These are phyloP conservation scores for Steatornis caripensis DNA, from an alignment of 2,113 vertebrate species.

Conservation along the genomic window DNA sequence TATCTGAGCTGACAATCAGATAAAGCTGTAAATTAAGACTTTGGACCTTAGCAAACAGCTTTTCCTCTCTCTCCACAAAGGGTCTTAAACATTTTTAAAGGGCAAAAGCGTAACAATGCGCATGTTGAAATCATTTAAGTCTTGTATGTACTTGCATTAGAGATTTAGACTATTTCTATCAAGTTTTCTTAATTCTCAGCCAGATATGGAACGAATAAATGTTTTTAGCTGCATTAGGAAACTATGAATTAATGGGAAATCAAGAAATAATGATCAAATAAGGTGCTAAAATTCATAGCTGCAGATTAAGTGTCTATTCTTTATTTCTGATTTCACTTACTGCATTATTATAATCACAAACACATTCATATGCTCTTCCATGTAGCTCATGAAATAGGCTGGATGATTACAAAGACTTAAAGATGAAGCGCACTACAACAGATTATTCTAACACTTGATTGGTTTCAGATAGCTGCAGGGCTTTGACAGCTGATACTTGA, in stretches of 20 bases:
- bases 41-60: not conserved
- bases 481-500: conserved; percentile 46
- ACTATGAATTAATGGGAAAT: not conserved
- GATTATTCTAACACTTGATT: conserved; percentile 56
- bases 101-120: not conserved
- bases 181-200: not conserved
- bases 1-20: not conserved
- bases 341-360: conserved; percentile 20
- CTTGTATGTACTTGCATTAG: not conserved
- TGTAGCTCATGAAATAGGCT: conserved; percentile 9
- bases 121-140: not conserved
- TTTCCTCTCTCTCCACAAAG: not conserved
- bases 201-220: not conserved
- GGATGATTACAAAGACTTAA: conserved; percentile 38
- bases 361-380: not conserved
- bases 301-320: not conserved
- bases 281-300: not conserved
- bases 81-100: not conserved
- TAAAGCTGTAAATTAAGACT: not conserved
- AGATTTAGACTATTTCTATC: not conserved
- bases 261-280: not conserved
- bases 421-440: conserved; percentile 21
- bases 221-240: not conserved
- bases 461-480: conserved; percentile 52
- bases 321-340: conserved; percentile 11